phyloP scores from a whole-genome alignment of 2,113 vertebrate genomes.

The Esox niger region DNA sequence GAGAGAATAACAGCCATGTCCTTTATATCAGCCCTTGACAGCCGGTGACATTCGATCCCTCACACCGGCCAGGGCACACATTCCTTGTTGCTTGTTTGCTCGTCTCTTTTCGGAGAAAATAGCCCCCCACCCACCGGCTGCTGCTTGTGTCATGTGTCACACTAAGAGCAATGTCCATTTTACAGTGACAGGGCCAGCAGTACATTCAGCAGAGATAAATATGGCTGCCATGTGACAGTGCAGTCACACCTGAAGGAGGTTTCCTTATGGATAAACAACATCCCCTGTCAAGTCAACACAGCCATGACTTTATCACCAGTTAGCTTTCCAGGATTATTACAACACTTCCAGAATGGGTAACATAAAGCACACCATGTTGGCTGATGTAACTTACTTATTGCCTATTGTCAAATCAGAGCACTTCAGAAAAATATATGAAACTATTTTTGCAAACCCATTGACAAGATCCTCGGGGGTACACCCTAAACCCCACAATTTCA shows the following conservation, averaged over 20 bases:
- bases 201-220: constrained; percentile 53
- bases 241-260: background rate
- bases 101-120: constrained; percentile 66
- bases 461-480: too few species aligned
- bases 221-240: constrained; percentile 59
- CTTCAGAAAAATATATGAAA: too few species aligned
- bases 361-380: too few species aligned
- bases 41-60: constrained; percentile 61
- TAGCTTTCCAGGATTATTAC: background rate
- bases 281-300: constrained; percentile 26
- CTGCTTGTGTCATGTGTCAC: constrained; percentile 58
- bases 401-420: too few species aligned
- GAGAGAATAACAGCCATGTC: constrained; percentile 32
- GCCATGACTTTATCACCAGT: constrained; percentile 17
- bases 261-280: constrained; percentile 51
- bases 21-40: constrained; percentile 69
- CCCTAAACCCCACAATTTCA: too few species aligned
- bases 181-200: constrained; percentile 18
- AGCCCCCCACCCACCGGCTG: constrained; percentile 40
- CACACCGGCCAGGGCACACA: constrained; percentile 53
- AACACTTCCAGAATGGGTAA: background rate
- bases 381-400: too few species aligned
- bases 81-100: constrained; percentile 64
- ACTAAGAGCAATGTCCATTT: constrained; percentile 37
- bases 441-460: too few species aligned